phyloP scores from a whole-genome alignment of 2,797 vertebrate species.

The Notolabrus celidotus region DNA sequence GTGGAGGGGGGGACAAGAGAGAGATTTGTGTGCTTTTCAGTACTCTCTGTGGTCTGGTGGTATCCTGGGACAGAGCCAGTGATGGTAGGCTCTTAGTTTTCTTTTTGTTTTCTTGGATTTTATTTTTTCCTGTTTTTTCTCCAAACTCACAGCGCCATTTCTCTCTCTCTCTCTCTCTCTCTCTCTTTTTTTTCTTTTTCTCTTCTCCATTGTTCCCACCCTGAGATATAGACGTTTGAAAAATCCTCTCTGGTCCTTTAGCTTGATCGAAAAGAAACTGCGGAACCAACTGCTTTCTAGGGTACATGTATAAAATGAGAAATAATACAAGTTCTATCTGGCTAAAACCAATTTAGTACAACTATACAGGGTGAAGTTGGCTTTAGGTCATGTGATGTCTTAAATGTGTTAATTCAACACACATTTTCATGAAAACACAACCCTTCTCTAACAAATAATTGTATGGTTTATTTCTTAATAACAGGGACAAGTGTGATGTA shows the following conservation, averaged over 20 bases:
- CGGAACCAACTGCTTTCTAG: constrained; percentile 11
- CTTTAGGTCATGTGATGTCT: too few species aligned
- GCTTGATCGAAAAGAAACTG: constrained; percentile 18
- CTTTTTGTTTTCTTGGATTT: constrained; percentile 50
- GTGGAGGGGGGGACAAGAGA: constrained; percentile 40
- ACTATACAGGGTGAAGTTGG: background rate
- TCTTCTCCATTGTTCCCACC: constrained; percentile 28
- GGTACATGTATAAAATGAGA: constrained; percentile 3
- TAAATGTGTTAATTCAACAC: too few species aligned
- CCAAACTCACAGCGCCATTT: constrained; percentile 46
- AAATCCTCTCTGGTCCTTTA: constrained; percentile 48
- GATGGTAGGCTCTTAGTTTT: constrained; percentile 53
- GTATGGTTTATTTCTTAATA: too few species aligned
- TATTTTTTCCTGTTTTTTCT: constrained; percentile 57
- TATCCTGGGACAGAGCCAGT: constrained; percentile 67
- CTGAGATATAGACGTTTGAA: constrained; percentile 43
- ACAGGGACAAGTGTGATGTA: too few species aligned
- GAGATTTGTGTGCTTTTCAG: constrained; percentile 67
- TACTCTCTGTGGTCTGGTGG: constrained; percentile 60
- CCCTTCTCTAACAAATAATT: too few species aligned
- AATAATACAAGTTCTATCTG: background rate
- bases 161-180: constrained; percentile 17
- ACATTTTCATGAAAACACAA: too few species aligned
- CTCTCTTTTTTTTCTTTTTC: constrained; percentile 2
- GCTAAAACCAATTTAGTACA: too few species aligned